Conservation (phyloP, 2,113 vertebrate genomes). For the Gnathonemus longibarbis region DNA sequence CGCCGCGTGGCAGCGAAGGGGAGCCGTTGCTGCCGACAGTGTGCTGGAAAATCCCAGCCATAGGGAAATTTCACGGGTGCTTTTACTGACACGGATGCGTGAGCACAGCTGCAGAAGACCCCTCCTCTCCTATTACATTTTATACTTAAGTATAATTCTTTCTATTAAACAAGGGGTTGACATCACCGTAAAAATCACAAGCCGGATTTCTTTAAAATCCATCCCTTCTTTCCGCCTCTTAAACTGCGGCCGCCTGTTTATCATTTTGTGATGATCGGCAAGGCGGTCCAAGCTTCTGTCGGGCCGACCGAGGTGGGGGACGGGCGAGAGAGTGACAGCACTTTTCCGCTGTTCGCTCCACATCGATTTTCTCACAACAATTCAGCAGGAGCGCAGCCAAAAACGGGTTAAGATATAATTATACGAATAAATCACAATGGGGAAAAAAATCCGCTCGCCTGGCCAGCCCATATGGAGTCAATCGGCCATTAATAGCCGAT, state of each 20-base stretch:
- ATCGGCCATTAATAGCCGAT: slow-evolving; percentile 77
- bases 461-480: slow-evolving; percentile 70
- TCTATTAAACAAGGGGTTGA: neutral
- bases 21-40: neutral
- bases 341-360: neutral
- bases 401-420: slow-evolving; percentile 7
- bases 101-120: neutral
- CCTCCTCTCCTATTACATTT: neutral
- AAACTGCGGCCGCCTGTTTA: neutral
- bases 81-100: neutral
- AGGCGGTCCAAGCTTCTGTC: neutral
- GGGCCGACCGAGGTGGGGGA: neutral
- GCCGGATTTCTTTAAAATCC: neutral
- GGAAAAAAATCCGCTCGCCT: slow-evolving; percentile 53
- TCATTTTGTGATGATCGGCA: neutral
- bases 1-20: neutral
- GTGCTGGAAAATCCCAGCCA: neutral
- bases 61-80: neutral
- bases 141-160: neutral
- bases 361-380: slow-evolving; percentile 5
- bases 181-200: neutral
- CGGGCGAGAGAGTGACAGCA: neutral
- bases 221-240: neutral
- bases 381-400: neutral
- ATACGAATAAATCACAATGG: slow-evolving; percentile 51